Conservation (phyloP, 2,888 invertebrate species). For the Hyposoter dolosus region DNA sequence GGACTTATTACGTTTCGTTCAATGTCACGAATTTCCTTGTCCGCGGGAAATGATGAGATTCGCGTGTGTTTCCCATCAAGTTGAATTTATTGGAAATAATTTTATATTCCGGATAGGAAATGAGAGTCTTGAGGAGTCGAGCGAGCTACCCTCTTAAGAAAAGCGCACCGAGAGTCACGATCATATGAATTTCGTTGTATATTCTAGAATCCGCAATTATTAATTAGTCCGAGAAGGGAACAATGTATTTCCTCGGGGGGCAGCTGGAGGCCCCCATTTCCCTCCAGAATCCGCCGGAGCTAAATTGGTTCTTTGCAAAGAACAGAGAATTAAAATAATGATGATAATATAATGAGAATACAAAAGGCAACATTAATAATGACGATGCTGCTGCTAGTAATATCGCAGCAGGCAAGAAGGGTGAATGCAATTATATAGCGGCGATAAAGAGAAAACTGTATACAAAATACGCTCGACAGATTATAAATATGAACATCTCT, state of each 20-base stretch:
- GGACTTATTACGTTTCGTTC: not conserved
- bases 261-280: slow-evolving; percentile 12
- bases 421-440: not conserved
- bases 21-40: not conserved
- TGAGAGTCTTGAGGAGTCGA: slow-evolving; percentile 45
- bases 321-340: slow-evolving; percentile 33
- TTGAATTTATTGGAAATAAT: slow-evolving; percentile 39
- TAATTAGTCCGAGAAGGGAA: slow-evolving; percentile 47
- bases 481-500: not conserved
- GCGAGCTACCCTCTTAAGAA: slow-evolving; percentile 8
- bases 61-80: slow-evolving; percentile 19
- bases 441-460: not conserved
- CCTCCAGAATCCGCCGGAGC: not conserved
- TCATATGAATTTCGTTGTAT: slow-evolving; percentile 36
- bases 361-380: not conserved
- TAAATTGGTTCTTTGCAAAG: not conserved
- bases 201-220: slow-evolving; percentile 40
- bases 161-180: not conserved
- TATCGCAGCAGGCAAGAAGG: slow-evolving; percentile 3
- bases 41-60: not conserved
- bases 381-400: slow-evolving; percentile 12
- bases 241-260: slow-evolving; percentile 36
- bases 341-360: slow-evolving; percentile 22
- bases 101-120: slow-evolving; percentile 52
- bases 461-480: not conserved